Evolutionary conservation across 2,797 vertebrate species (phyloP), one percentile per base, ranked within the genome.

Genomic region (Hoplostethus mediterraneus): DNA sequence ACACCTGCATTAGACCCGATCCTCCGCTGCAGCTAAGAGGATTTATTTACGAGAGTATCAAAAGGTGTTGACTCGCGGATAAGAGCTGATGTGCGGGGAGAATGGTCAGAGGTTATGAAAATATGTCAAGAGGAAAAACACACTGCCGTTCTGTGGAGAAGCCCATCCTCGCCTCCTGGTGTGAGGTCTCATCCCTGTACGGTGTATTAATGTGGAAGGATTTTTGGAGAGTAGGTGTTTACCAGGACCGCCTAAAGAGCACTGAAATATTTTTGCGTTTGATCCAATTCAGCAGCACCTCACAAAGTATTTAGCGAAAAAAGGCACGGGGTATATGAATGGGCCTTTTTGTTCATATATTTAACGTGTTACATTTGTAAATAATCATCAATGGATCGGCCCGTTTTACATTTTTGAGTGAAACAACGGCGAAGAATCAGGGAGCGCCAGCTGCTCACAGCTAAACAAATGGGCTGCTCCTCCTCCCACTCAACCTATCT

Each of bases 401-500:
- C 4, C 14, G 7, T 60, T 52, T 17, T 17, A 62, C 56, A 4
- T 28, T 6, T 17, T 21, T 21, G 21, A 21, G 21, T 21, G 21
- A 21, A 21, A 21, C 21, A 21, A 21, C 1, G 21, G 21, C 1
- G 21, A 21, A 21, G 21, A 21, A 58, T 25, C 3, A 5, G 25
- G 69, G 54, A 44, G 62, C 8, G 65, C 56, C 30, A 51, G 59
- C 14, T 17, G 28, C 12, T 21, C 2, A 48, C 13, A 5, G 49
- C 38, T 31, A 68, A 67, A 47, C 47, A 64, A 16, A 8, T n/a
- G 6, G 3, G 6, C 5, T 2, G 3, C 6, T 13, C 0, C 40
- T 40, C 9, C 9, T 25, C 16, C 62, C 16, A 40, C 53, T 56
- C 16, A 60, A 61, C 54, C 64, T 66, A 48, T 57, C 13, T 33